Conservation (phyloP, 1,140 invertebrate species). For the Drosophila miranda region DNA sequence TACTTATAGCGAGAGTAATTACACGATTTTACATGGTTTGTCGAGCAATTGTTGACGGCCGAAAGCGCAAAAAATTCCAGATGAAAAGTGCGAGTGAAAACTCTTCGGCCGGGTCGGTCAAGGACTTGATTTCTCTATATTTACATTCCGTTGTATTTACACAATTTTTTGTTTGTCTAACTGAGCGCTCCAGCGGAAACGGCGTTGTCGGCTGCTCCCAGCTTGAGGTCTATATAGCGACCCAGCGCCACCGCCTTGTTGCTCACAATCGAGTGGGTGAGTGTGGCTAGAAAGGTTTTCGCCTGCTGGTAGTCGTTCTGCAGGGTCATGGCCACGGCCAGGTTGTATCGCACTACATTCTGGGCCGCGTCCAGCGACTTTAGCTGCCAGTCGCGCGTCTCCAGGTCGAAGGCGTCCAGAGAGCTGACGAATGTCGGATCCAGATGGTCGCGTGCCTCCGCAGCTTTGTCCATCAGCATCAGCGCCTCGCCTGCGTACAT, state of each 20-base stretch:
- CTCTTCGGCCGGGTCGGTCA: slow-evolving; percentile 36
- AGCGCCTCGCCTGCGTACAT: slow-evolving; percentile 95
- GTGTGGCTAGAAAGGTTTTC: slow-evolving; percentile 86
- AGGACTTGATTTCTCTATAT: slow-evolving; percentile 57
- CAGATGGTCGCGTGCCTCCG: slow-evolving; percentile 92
- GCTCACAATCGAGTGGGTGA: slow-evolving; percentile 85
- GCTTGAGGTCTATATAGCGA: slow-evolving; percentile 86
- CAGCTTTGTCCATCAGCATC: slow-evolving; percentile 91
- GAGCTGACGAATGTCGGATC: slow-evolving; percentile 90
- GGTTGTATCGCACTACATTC: slow-evolving; percentile 90
- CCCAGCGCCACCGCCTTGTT: slow-evolving; percentile 88
- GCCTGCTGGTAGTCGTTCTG: slow-evolving; percentile 91
- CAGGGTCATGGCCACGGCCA: slow-evolving; percentile 90
- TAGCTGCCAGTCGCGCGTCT: slow-evolving; percentile 87
- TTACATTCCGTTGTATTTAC: slow-evolving; percentile 63
- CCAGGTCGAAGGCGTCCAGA: slow-evolving; percentile 74
- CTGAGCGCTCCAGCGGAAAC: slow-evolving; percentile 20
- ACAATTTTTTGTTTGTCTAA: slow-evolving; percentile 65
- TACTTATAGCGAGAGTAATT: too few species aligned
- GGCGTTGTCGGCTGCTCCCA: background rate
- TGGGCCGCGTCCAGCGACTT: slow-evolving; percentile 86
- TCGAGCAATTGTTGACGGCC: too few species aligned
- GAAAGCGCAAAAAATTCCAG: too few species aligned
- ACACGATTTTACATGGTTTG: too few species aligned
- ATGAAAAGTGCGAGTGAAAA: background rate